Conservation (phyloP, 1,140 invertebrate genomes). For the Heterodera schachtii region DNA sequence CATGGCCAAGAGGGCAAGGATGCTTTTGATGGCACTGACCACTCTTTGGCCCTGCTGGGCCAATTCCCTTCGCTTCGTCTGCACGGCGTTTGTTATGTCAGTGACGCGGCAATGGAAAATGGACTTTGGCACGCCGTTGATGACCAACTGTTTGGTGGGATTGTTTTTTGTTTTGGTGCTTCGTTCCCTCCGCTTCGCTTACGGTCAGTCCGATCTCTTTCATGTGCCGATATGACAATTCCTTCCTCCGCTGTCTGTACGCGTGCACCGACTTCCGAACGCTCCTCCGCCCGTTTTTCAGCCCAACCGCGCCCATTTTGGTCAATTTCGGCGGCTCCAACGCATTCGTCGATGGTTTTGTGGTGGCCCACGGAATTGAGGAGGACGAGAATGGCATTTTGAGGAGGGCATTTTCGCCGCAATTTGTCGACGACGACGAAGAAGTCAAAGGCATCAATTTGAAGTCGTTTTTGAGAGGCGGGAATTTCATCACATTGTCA, state of each 20-base stretch:
- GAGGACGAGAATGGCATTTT: background rate
- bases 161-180: too few relatives aligned
- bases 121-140: constrained; percentile 23
- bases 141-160: constrained; percentile 16
- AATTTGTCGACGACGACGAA: background rate
- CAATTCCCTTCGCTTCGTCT: constrained; percentile 30
- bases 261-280: constrained; percentile 20
- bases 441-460: background rate
- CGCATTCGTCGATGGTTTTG: background rate
- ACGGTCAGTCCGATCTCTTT: constrained; percentile 26
- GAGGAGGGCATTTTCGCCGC: background rate
- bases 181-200: background rate
- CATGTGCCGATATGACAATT: constrained; percentile 21
- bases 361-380: background rate
- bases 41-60: constrained; percentile 14
- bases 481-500: background rate
- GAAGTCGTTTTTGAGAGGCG: background rate
- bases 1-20: background rate
- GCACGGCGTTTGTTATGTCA: constrained; percentile 20
- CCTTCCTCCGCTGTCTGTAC: constrained; percentile 22
- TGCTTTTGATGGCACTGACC: background rate
- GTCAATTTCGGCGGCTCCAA: background rate
- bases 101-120: constrained; percentile 21
- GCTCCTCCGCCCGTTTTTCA: background rate
- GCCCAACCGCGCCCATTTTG: background rate